Conservation (phyloP, 2,113 vertebrate genomes). For the Lates calcarifer region DNA sequence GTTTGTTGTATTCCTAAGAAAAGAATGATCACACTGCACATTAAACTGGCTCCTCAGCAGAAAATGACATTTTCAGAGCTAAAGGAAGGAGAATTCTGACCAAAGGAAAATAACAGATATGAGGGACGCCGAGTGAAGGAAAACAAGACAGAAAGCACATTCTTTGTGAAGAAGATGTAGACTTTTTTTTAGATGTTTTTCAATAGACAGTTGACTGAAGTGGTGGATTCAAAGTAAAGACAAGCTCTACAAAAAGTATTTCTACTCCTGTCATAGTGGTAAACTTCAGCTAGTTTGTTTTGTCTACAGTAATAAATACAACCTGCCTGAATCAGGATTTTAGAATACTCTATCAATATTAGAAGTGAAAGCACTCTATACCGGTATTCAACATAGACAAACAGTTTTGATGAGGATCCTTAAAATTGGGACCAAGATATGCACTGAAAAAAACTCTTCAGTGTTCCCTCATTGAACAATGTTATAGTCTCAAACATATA, state of each 20-base stretch:
- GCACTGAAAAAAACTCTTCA: not conserved
- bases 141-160: not conserved
- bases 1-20: constrained; percentile 1
- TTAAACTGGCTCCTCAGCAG: constrained; percentile 29
- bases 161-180: not conserved
- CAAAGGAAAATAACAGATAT: not conserved
- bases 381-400: not conserved
- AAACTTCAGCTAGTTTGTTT: not conserved
- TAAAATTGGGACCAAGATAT: not conserved
- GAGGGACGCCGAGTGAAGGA: not conserved
- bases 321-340: not conserved
- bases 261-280: not conserved
- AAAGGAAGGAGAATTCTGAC: not conserved
- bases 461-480: no score
- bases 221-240: not conserved
- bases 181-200: not conserved
- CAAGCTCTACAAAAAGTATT: not conserved
- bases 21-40: not conserved
- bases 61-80: not conserved
- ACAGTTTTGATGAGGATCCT: not conserved
- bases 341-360: not conserved
- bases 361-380: no score
- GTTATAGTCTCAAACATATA: no score
- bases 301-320: not conserved
- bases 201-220: not conserved